Base-by-base conservation (phyloP, 2,888 invertebrate genomes). In the Eledone cirrhosa region DNA sequence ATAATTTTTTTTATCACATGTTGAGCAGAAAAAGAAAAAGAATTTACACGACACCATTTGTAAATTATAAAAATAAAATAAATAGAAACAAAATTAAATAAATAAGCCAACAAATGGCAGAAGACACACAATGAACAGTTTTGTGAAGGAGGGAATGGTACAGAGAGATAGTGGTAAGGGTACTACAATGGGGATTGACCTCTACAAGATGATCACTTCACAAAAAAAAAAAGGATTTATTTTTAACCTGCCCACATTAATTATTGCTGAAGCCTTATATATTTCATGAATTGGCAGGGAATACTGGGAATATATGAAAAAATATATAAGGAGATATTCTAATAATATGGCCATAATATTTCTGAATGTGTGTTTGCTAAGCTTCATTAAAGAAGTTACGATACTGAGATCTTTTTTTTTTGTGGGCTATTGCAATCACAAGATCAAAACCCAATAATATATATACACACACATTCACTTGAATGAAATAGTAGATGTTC, bases 41-140 rank as follows among this genome's bases (percentile, higher is more conserved):
- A 72, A 72, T 72, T 67, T 67, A 67, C 67, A 67, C 22, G 67
- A 67, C 27, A 67, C 72, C 2, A 72, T 72, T 72, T 41, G n/a
- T 33, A 33, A 41, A 31, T 69, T 69, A 69, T 69, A 69, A 31
- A 27, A 31, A 69, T 69, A 69, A 31, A 27, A 65, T 65, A 65
- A 27, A 65, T 65, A 41, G 41, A 41, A 41, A 41, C 41, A 41
- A 41, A 41, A 24, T n/a, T 63, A 63, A 72, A 72, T 41, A 72
- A 72, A 72, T 72, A 72, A 72, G 41, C 41, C 31, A 31, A 31
- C 31, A 41, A 72, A 72, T 41, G 72, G 33, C 72, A 72, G 72
- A 31, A 72, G 72, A 72, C n/a, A 31, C 7, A 14, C 31, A 72
- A 2, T 72, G n/a, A 33, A 69, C 22, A 67, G 27, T 24, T 67